phyloP scores from a whole-genome alignment of 2,113 vertebrate genomes.

The Planiliza haematocheilus region DNA sequence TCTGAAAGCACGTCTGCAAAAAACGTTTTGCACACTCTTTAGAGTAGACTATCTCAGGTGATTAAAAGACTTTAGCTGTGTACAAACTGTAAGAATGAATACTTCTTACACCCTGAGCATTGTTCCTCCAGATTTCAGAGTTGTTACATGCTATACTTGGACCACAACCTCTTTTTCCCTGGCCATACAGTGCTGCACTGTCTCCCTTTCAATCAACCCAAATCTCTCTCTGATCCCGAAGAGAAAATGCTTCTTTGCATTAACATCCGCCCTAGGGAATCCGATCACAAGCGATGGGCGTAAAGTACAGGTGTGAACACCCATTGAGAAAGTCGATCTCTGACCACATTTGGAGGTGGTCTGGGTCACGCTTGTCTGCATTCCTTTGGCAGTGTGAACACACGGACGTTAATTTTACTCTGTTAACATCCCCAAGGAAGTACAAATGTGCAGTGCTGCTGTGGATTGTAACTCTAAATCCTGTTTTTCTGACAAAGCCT shows the following conservation, averaged over 20 bases:
- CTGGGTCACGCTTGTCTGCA: too few species aligned
- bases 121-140: background rate
- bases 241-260: background rate
- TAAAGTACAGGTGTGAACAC: too few species aligned
- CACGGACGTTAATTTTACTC: constrained; percentile 21
- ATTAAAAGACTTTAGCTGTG: background rate
- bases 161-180: background rate
- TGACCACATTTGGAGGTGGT: too few species aligned
- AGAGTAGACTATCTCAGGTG: too few species aligned
- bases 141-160: background rate
- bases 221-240: background rate
- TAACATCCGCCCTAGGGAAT: too few species aligned
- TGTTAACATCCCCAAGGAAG: constrained; percentile 10
- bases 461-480: background rate
- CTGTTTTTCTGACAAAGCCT: too few species aligned
- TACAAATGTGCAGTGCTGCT: constrained; percentile 13
- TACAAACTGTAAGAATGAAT: background rate
- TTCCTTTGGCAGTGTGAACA: constrained; percentile 3
- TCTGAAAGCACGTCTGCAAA: background rate
- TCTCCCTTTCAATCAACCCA: constrained; percentile 12
- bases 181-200: background rate
- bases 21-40: background rate
- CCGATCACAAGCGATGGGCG: too few species aligned
- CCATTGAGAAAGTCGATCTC: too few species aligned
- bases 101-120: background rate